Conservation (phyloP, 2,113 vertebrate genomes). For the Odontesthes bonariensis region DNA sequence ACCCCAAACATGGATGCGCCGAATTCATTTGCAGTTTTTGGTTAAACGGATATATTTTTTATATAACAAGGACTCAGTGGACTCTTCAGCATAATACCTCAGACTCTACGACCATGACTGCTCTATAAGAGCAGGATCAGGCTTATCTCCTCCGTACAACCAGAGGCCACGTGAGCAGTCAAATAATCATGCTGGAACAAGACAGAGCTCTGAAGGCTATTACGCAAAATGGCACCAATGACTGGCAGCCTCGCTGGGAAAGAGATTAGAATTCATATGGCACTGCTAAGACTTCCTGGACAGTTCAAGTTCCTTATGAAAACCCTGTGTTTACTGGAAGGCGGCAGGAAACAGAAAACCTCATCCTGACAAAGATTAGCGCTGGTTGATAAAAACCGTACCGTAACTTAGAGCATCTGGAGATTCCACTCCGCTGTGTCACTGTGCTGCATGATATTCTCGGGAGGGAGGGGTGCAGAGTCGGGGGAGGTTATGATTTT, state of each 20-base stretch:
- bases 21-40: constrained; percentile 9
- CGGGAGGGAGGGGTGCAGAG: background rate
- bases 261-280: constrained; percentile 37
- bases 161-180: constrained; percentile 34
- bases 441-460: constrained; percentile 24
- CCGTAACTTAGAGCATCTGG: constrained; percentile 56
- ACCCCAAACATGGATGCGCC: background rate
- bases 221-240: constrained; percentile 52
- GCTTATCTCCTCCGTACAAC: constrained; percentile 1
- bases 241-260: constrained; percentile 15
- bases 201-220: constrained; percentile 32
- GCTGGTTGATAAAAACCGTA: constrained; percentile 47
- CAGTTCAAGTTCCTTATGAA: constrained; percentile 31
- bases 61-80: background rate
- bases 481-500: constrained; percentile 50
- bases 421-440: constrained; percentile 46
- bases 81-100: constrained; percentile 6
- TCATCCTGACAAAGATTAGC: constrained; percentile 34
- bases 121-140: constrained; percentile 3
- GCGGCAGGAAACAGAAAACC: constrained; percentile 22
- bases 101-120: background rate
- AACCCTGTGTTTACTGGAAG: constrained; percentile 15
- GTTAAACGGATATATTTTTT: constrained; percentile 8
- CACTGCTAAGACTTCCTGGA: constrained; percentile 54
- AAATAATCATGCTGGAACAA: constrained; percentile 36